A percentile compares a stretch with the other conserved stretches of the same genome.
Conservation (phyloP, 2,888 invertebrate species). For the Pimpla rufipes region DNA sequence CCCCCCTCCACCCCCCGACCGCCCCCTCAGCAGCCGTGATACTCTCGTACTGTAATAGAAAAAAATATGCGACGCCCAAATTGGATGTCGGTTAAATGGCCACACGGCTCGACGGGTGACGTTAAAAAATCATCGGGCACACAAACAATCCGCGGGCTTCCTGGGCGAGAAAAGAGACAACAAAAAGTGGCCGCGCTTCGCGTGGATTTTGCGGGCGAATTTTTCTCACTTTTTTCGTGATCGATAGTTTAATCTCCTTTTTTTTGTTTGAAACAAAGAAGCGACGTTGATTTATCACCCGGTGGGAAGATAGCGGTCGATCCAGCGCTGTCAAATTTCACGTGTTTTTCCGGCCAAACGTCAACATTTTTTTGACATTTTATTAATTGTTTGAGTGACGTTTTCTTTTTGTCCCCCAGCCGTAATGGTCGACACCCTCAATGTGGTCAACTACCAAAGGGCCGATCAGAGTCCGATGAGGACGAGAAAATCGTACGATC, state of each 20-base stretch:
- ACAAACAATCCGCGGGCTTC: constrained; percentile 51
- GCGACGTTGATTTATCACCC: constrained; percentile 28
- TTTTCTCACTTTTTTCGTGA: constrained; percentile 27
- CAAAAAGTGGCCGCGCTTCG: neutral
- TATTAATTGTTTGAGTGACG: neutral
- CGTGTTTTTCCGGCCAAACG: neutral
- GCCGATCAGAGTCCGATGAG: constrained; percentile 20
- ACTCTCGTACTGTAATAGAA: constrained; percentile 66
- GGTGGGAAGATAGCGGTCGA: neutral
- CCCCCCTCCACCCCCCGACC: neutral
- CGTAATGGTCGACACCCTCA: constrained; percentile 15
- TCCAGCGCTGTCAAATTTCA: constrained; percentile 10
- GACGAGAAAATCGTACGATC: constrained; percentile 16
- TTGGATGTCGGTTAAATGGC: constrained; percentile 74
- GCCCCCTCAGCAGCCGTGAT: neutral
- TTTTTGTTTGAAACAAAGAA: constrained; percentile 20
- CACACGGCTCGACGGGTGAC: constrained; percentile 69
- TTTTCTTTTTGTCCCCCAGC: neutral
- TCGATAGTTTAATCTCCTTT: constrained; percentile 4
- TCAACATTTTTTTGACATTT: constrained; percentile 4
- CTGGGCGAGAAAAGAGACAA: constrained; percentile 30
- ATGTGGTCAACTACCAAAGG: constrained; percentile 33
- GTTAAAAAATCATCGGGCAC: constrained; percentile 71
- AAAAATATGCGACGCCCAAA: constrained; percentile 71
- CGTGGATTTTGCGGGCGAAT: too few species aligned